Conservation (phyloP, 2,113 vertebrate species). For the Anser brachyrhynchus region DNA sequence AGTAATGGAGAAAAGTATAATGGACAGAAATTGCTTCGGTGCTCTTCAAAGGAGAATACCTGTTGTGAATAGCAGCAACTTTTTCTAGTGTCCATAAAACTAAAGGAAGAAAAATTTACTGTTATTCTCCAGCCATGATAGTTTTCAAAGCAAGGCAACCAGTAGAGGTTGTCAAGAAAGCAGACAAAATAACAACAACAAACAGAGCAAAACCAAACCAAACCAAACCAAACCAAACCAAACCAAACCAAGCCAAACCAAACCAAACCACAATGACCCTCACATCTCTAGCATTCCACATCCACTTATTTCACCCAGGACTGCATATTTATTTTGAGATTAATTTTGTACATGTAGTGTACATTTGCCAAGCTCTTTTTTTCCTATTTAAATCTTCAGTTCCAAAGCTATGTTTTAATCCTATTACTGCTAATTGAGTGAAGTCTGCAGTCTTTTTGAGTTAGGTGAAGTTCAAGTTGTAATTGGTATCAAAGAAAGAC, state of each 20-base stretch:
- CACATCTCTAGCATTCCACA: constrained; percentile 43
- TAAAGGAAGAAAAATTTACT: not conserved
- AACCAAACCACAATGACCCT: not conserved
- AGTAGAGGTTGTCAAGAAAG: not conserved
- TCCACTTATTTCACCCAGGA: constrained; percentile 62
- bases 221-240: not conserved
- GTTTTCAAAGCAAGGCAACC: constrained; percentile 2
- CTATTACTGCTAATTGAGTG: constrained; percentile 94
- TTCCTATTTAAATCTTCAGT: constrained; percentile 85
- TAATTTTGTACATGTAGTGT: constrained; percentile 83
- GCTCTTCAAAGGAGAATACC: not conserved
- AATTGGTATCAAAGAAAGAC: constrained; percentile 87
- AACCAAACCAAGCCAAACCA: not conserved
- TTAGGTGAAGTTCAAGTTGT: constrained; percentile 90
- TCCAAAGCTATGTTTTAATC: constrained; percentile 91
- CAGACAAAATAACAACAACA: not conserved
- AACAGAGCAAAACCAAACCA: not conserved
- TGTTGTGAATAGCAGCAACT: not conserved
- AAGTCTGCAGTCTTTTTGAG: constrained; percentile 89
- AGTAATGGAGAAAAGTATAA: not conserved
- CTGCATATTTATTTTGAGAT: constrained; percentile 86
- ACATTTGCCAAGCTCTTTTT: constrained; percentile 86
- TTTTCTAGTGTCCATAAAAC: not conserved
- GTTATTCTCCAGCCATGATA: not conserved
- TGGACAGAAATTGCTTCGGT: not conserved